Percentiles rank a stretch among this genome's conserved stretches.
Evolutionary conservation across 2,797 vertebrate species (phyloP).

Genomic region (Coilia nasus): DNA sequence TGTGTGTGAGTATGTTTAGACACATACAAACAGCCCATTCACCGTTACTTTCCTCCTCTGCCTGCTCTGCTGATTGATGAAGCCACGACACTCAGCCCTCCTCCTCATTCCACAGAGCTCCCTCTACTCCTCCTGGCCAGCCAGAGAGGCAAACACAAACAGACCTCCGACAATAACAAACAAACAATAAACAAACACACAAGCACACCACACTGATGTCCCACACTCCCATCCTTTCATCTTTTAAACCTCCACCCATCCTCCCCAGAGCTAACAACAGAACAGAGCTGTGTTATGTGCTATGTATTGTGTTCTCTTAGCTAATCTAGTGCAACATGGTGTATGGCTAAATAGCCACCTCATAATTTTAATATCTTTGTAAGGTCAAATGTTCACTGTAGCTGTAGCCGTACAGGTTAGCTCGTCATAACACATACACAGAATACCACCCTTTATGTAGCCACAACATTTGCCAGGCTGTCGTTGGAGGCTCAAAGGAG

Average conservation of each 20-base stretch:
- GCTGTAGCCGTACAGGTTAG: not conserved
- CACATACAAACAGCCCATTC: not conserved
- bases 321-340: not conserved
- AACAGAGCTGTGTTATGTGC: not conserved
- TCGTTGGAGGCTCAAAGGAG: no score
- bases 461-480: no score
- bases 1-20: not conserved
- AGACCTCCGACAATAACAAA: constrained; percentile 30
- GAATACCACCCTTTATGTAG: no score
- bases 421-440: not conserved
- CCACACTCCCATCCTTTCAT: not conserved
- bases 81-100: constrained; percentile 3
- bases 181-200: constrained; percentile 1
- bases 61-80: not conserved
- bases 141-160: not conserved
- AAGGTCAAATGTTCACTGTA: not conserved
- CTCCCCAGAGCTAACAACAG: not conserved
- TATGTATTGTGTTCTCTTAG: not conserved
- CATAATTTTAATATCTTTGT: not conserved
- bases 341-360: not conserved
- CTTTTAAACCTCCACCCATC: not conserved
- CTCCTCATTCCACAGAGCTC: not conserved
- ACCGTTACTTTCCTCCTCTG: not conserved
- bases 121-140: not conserved
- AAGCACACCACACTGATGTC: constrained; percentile 9